Percentiles rank a stretch among this genome's conserved stretches.
Conservation (phyloP, 2,797 vertebrate species). For the Clarias platycephalus region DNA sequence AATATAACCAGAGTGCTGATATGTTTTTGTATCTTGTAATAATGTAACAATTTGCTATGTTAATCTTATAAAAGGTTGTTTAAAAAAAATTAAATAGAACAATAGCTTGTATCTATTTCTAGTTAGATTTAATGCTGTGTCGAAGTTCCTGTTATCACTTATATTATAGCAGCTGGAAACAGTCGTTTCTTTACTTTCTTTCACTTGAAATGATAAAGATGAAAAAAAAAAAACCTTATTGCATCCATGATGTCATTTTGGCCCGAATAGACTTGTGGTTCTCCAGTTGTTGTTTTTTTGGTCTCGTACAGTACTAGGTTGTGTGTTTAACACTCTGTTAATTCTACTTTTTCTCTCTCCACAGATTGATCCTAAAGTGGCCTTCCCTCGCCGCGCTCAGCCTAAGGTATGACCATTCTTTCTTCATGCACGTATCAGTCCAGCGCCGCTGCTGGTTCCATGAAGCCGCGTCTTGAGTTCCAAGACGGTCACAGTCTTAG, state of each 20-base stretch:
- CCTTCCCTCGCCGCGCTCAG: conserved; percentile 98
- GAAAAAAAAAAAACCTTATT: not conserved
- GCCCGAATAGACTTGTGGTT: too few relatives aligned
- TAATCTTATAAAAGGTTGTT: not conserved
- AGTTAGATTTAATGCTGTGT: too few relatives aligned
- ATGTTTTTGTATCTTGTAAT: too few relatives aligned
- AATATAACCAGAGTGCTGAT: too few relatives aligned
- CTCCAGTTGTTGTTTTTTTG: not conserved
- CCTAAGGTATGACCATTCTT: conserved; percentile 89
- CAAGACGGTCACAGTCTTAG: not conserved
- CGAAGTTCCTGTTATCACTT: not conserved
- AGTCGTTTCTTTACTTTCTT: not conserved
- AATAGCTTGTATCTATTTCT: too few relatives aligned
- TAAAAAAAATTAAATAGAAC: too few relatives aligned
- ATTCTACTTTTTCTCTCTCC: not conserved
- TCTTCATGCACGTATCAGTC: not conserved
- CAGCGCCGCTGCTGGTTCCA: not conserved
- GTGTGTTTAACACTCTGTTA: not conserved
- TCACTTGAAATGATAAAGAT: not conserved
- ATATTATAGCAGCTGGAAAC: not conserved
- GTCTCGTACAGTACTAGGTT: too few relatives aligned
- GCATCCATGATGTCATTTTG: not conserved
- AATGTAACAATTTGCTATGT: not conserved
- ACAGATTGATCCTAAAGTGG: conserved; percentile 99
- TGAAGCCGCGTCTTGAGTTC: not conserved